Evolutionary conservation across 2,888 invertebrate genomes (phyloP), one percentile per base, ranked within the genome.

Genomic region (Netelia fuscicornis): DNA sequence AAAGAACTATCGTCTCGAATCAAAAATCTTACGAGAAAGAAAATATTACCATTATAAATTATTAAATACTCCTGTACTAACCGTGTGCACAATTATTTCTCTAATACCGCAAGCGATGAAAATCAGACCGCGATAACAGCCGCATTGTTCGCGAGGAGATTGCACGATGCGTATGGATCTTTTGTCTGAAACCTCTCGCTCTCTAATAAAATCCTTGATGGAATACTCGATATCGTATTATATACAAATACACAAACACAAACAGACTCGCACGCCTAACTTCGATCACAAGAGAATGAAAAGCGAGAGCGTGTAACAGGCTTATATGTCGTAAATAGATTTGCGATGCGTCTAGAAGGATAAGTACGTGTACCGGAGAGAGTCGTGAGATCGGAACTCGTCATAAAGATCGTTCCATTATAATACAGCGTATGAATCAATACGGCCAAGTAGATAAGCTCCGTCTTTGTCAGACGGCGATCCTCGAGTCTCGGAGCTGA

Each of bases 371-470:
- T 58, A 20, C 17, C n/a, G 8, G 37, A 2, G 20, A 68, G 60
- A 37, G n/a, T 10, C 65, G 37, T 56, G 64, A 68, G 71, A 79
- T 52, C 83, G 79, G 75, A 75, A 80, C 17, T 64, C 20, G 44
- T 30, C 11, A 58, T 54, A 54, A 48, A 60, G 68, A 52, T 13
- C 9, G 9, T 44, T 25, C 44, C 0, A 44, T 68, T 52, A 17
- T 52, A 58, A 1, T 8, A 13, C 48, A 10, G 23, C 25, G 44
- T 11, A 75, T 56, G 79, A 70, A 70, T 75, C 70, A 75, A 70
- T 70, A 58, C 64, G 30, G 30, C 3, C 62, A 13, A 79, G 79
- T 79, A 58, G 75, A 84, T 80, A 80, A 65, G 70, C 76, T 65
- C 54, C 56, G 42, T 58, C 75, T 72, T 72, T 71, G 84, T 80